phyloP scores from a whole-genome alignment of 2,888 invertebrate species.

The Papilio demoleus region DNA sequence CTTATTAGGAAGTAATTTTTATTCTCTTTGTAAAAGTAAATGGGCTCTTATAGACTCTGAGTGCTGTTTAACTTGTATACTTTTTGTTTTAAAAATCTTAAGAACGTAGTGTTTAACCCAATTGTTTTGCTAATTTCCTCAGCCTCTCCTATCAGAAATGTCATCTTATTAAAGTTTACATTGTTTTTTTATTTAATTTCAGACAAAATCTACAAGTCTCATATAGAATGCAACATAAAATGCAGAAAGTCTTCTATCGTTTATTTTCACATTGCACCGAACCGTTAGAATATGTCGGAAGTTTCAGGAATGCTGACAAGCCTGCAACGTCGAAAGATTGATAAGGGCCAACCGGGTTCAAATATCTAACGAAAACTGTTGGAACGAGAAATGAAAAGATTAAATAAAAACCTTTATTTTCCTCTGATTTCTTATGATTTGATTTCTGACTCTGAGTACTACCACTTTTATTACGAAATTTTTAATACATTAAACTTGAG shows the following conservation, averaged over 20 bases:
- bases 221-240: background rate
- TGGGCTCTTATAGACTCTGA: slow-evolving; percentile 1
- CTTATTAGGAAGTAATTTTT: slow-evolving; percentile 26
- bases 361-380: background rate
- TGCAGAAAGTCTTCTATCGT: background rate
- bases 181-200: too few species aligned
- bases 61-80: slow-evolving; percentile 1
- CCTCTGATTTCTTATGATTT: background rate
- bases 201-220: background rate
- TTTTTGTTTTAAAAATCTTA: background rate
- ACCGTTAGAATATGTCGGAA: slow-evolving; percentile 20
- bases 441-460: too few species aligned
- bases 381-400: background rate
- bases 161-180: too few species aligned
- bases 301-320: slow-evolving; percentile 18
- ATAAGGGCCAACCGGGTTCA: slow-evolving; percentile 9
- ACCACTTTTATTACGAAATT: too few species aligned
- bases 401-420: background rate
- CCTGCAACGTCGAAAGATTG: slow-evolving; percentile 19
- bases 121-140: too few species aligned
- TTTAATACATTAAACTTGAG: too few species aligned
- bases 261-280: slow-evolving; percentile 14
- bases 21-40: slow-evolving; percentile 16
- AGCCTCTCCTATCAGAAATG: too few species aligned
- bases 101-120: too few species aligned